phyloP scores from a whole-genome alignment of 2,797 vertebrate genomes.

The Tragelaphus oryx region DNA sequence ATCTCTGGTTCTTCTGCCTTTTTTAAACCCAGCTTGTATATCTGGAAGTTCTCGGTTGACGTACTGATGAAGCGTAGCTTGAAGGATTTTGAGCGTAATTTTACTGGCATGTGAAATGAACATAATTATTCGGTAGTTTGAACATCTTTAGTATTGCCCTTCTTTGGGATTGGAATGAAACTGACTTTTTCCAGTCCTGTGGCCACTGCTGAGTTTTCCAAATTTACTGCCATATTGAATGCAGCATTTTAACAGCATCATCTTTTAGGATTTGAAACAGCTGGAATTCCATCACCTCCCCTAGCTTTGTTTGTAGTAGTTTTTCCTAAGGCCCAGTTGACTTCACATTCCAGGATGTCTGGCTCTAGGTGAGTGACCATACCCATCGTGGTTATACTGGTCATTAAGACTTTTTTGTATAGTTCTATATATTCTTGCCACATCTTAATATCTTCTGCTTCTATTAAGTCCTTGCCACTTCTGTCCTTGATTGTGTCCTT shows the following conservation, averaged over 20 bases:
- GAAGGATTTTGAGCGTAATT: not conserved
- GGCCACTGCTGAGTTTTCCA: not conserved
- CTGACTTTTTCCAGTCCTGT: not conserved
- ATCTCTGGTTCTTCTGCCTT: not conserved
- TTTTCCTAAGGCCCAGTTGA: not conserved
- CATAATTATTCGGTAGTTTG: not conserved
- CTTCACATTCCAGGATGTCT: not conserved
- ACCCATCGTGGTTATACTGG: not conserved
- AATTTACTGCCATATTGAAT: not conserved
- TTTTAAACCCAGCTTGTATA: not conserved
- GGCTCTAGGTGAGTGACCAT: not conserved
- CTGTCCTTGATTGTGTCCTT: not conserved
- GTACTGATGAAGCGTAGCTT: not conserved
- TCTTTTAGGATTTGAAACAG: not conserved
- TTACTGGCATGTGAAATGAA: not conserved
- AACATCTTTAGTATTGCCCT: not conserved
- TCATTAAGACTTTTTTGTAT: not conserved
- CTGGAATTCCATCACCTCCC: not conserved
- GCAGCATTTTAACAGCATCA: not conserved
- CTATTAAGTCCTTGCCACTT: not conserved
- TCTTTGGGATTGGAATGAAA: not conserved
- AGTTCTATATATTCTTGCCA: not conserved
- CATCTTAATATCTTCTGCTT: not conserved
- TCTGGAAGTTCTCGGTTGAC: not conserved
- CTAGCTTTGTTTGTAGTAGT: not conserved